A percentile compares a stretch with the other conserved stretches of the same genome.
Evolutionary conservation across 2,888 invertebrate genomes (phyloP).

Genomic region (Xanthorhoe designata): DNA sequence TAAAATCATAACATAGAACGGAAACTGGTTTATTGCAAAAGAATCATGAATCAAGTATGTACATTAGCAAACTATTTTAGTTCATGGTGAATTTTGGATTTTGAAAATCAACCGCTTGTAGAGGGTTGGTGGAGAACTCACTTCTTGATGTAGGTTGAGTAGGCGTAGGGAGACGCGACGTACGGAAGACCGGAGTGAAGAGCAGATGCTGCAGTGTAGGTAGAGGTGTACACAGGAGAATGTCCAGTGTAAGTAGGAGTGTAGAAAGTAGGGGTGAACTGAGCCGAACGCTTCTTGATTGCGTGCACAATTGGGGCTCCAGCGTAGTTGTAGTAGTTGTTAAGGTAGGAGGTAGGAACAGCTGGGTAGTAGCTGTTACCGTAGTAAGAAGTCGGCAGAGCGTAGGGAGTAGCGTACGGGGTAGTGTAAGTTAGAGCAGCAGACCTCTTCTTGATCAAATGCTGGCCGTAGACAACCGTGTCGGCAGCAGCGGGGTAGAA

Average conservation of each 20-base stretch:
- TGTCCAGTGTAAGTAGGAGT: constrained; percentile 30
- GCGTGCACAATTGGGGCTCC: constrained; percentile 27
- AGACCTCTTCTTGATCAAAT: constrained; percentile 45
- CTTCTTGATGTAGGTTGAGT: constrained; percentile 46
- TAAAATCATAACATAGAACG: constrained; percentile 11
- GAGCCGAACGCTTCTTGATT: constrained; percentile 44
- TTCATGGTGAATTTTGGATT: constrained; percentile 35
- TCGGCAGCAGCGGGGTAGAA: constrained; percentile 23
- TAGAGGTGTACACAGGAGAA: constrained; percentile 27
- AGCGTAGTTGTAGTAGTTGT: constrained; percentile 22
- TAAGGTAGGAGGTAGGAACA: constrained; percentile 24
- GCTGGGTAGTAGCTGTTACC: constrained; percentile 36
- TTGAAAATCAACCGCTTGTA: constrained; percentile 18
- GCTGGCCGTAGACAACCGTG: constrained; percentile 23
- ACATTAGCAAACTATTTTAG: constrained; percentile 30
- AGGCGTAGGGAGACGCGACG: constrained; percentile 35
- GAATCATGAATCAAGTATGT: constrained; percentile 32
- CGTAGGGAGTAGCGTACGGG: constrained; percentile 17
- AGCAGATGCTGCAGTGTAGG: constrained; percentile 35
- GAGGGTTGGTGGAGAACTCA: constrained; percentile 25
- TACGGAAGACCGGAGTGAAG: constrained; percentile 33
- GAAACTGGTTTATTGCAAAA: constrained; percentile 39
- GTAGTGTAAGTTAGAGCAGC: constrained; percentile 34
- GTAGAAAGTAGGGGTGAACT: constrained; percentile 48
- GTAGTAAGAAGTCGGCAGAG: constrained; percentile 30